Base-by-base conservation (phyloP, 2,113 vertebrate genomes). In the Megaleporinus macrocephalus region DNA sequence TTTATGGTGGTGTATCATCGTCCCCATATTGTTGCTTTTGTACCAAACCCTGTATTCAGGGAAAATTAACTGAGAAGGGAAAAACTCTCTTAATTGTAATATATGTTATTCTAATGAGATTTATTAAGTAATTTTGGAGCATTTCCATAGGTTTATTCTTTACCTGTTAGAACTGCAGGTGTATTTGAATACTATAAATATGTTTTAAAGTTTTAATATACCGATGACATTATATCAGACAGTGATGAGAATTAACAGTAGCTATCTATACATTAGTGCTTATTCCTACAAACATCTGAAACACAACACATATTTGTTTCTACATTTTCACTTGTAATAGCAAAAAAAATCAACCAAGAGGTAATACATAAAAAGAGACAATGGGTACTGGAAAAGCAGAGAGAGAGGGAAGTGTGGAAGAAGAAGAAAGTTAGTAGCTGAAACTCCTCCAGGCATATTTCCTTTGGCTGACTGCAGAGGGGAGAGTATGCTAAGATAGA, bases 401-500 rank as follows among this genome's bases (percentile, higher is more conserved):
- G 4, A 55, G 55, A 36, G 29, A 90, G 90, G 89, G 89, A 84
- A 86, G 93, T 22, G 22, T 59, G 71, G 51, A 59, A 75, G 77
- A 59, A 80, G 83, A n/a, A 85, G 84, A 86, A 93, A 94, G 90
- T 93, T 87, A 90, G 91, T 87, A 87, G 88, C 87, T 71, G 82
- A 92, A 93, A 95, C 93, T 97, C 95, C 97, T 95, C 93, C 92
- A 97, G 95, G 95, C 96, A 96, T 97, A 96, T 96, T 98, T 98
- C 96, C 95, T 96, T 95, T 95, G 95, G 94, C 96, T 95, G 96
- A 96, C 95, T 98, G 96, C 96, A 96, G 96, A 96, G 97, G 96
- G 97, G 96, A 95, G 96, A 98, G 95, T 98, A 98, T 98, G 96
- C 97, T 98, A 97, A 97, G 97, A 99, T 97, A 97, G 96, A 98